Evolutionary conservation across 2,888 invertebrate species (phyloP).

Genomic region (Troides aeacus): DNA sequence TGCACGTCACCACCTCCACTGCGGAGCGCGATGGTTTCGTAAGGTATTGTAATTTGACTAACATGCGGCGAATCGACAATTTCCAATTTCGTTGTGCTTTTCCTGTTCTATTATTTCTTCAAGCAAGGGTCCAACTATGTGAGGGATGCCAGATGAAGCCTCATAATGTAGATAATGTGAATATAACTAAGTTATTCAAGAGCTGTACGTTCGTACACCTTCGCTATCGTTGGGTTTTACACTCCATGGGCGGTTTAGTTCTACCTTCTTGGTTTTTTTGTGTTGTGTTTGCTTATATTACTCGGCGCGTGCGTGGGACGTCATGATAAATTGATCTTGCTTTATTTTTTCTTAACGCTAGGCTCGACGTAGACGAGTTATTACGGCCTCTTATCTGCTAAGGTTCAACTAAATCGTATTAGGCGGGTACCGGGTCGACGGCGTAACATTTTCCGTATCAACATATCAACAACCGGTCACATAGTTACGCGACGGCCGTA

Average conservation of each 20-base stretch:
- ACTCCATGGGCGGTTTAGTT: constrained; percentile 65
- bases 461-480: constrained; percentile 37
- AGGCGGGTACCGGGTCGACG: constrained; percentile 42
- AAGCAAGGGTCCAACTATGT: constrained; percentile 63
- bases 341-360: constrained; percentile 63
- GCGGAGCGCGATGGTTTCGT: constrained; percentile 10
- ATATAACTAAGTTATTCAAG: constrained; percentile 77
- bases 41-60: constrained; percentile 47
- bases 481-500: constrained; percentile 44
- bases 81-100: constrained; percentile 43
- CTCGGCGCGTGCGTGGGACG: constrained; percentile 71
- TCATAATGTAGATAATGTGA: constrained; percentile 79
- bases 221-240: constrained; percentile 79
- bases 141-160: constrained; percentile 74
- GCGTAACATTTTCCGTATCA: constrained; percentile 42
- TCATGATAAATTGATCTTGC: constrained; percentile 74
- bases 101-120: constrained; percentile 52
- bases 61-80: constrained; percentile 57
- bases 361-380: constrained; percentile 68
- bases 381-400: constrained; percentile 57
- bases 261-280: constrained; percentile 58
- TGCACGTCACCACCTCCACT: constrained; percentile 6
- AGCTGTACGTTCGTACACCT: constrained; percentile 64
- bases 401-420: constrained; percentile 54
- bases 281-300: constrained; percentile 69